These are phyloP conservation scores for Erannis defoliaria DNA, from an alignment of 2,888 invertebrate species.

Conservation along the genomic window DNA sequence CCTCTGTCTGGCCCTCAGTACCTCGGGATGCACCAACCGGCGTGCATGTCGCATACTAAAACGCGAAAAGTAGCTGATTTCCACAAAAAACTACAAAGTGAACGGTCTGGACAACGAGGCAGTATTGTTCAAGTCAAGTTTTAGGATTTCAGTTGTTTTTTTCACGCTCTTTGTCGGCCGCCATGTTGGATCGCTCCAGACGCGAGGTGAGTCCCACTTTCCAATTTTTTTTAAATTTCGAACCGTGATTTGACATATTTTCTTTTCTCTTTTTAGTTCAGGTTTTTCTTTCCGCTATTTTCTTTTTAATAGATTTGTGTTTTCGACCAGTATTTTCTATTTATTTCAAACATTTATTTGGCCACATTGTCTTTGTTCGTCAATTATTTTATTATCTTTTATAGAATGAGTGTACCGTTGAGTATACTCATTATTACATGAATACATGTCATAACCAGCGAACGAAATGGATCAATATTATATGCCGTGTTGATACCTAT, in stretches of 20 bases:
- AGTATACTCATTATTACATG: too few relatives aligned
- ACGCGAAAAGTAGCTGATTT: conserved; percentile 13
- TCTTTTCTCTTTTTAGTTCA: background rate
- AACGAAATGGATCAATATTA: conserved; percentile 11
- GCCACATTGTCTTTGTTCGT: conserved; percentile 15
- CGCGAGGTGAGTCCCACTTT: conserved; percentile 66
- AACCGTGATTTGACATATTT: conserved; percentile 18
- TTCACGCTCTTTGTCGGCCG: conserved; percentile 26
- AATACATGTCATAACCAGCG: conserved; percentile 10
- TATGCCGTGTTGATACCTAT: conserved; percentile 6
- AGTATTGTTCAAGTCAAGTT: background rate
- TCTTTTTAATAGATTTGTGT: background rate
- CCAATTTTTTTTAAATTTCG: conserved; percentile 55
- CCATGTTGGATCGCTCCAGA: conserved; percentile 59
- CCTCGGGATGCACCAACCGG: conserved; percentile 51
- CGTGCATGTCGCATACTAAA: conserved; percentile 46
- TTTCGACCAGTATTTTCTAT: background rate
- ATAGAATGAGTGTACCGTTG: conserved; percentile 12
- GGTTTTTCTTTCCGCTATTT: background rate
- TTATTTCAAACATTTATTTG: background rate
- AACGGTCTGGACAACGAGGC: background rate
- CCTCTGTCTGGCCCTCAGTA: conserved; percentile 50
- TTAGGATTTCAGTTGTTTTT: conserved; percentile 39
- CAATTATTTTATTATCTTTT: conserved; percentile 8
- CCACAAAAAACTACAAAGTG: conserved; percentile 10